phyloP scores from a whole-genome alignment of 1,140 invertebrate species.

The Pogonognathellus flavescens region DNA sequence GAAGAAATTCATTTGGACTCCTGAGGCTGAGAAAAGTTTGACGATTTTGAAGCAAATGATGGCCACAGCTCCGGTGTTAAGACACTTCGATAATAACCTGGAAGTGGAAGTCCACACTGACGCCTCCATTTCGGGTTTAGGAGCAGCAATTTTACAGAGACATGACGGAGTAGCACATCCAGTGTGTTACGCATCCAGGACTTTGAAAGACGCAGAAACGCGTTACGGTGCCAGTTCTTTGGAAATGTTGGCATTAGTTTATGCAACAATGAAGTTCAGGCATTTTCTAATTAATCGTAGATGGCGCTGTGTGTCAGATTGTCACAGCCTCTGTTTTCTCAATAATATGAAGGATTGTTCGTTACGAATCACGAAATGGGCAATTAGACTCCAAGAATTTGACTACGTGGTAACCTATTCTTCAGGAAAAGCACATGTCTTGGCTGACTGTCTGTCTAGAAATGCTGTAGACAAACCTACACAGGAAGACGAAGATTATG shows the following conservation, averaged over 20 bases:
- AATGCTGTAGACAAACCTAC: constrained; percentile 21
- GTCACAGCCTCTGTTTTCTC: too few relatives aligned
- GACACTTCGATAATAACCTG: background rate
- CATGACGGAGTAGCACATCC: background rate
- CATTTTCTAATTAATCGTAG: too few relatives aligned
- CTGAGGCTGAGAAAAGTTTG: background rate
- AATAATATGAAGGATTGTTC: too few relatives aligned
- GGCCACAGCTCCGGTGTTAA: background rate
- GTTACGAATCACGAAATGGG: too few relatives aligned
- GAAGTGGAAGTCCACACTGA: background rate
- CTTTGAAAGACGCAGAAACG: background rate
- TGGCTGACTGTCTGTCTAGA: constrained; percentile 57
- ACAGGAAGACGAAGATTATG: background rate
- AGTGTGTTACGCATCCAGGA: background rate
- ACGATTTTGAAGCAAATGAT: background rate
- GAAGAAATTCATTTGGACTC: background rate
- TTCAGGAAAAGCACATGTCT: constrained; percentile 21
- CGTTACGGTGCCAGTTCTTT: too few relatives aligned
- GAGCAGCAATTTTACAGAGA: background rate
- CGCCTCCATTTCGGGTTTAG: background rate
- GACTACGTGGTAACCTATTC: constrained; percentile 36
- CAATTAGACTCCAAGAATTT: too few relatives aligned
- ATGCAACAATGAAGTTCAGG: too few relatives aligned
- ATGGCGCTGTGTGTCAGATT: too few relatives aligned
- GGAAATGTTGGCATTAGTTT: too few relatives aligned